phyloP scores from a whole-genome alignment of 2,113 vertebrate species.

The Diglossa brunneiventris region DNA sequence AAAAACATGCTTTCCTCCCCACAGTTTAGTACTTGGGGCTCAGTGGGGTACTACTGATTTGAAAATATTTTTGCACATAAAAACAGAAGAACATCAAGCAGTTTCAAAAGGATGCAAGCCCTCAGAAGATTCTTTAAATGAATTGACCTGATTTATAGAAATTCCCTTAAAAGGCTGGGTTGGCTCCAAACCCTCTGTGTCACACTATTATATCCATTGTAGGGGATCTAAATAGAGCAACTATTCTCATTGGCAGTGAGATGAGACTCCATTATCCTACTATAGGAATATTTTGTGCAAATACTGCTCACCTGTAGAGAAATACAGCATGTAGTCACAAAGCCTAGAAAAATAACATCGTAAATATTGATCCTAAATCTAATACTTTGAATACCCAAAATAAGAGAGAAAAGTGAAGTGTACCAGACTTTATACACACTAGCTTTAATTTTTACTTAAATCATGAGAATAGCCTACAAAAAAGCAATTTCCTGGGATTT shows the following conservation, averaged over 20 bases:
- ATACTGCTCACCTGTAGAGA: background rate
- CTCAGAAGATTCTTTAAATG: background rate
- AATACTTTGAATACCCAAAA: background rate
- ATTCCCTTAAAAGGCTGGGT: background rate
- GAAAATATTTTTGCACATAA: conserved; percentile 2
- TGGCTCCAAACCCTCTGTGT: background rate
- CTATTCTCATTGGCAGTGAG: background rate
- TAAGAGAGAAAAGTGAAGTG: background rate
- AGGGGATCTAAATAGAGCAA: background rate
- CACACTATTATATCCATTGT: background rate
- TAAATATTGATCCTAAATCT: background rate
- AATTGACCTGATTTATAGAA: background rate
- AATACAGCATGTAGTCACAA: background rate
- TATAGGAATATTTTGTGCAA: background rate
- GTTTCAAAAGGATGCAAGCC: background rate
- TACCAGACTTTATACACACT: background rate
- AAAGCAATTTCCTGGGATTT: background rate
- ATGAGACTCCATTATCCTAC: background rate
- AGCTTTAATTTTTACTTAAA: background rate
- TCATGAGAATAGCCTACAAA: background rate
- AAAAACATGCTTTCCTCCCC: background rate
- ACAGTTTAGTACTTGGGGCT: background rate
- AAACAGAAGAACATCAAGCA: background rate
- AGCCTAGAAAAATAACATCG: background rate
- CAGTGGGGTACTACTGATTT: background rate